Evolutionary conservation across 2,888 invertebrate genomes (phyloP).

Genomic region (Drosophila quinaria): DNA sequence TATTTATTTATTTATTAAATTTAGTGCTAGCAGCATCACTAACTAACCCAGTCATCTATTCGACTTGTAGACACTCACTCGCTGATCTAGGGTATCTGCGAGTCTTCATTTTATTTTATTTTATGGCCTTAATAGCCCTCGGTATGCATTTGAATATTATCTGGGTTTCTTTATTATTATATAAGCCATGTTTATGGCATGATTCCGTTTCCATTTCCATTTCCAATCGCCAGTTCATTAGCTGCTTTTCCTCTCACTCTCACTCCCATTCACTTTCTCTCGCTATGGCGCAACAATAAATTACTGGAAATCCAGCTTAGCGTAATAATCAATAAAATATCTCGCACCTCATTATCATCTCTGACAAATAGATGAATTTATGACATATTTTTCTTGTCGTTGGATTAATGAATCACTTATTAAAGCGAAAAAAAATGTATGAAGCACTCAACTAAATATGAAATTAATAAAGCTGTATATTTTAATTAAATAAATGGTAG

Average conservation of each 20-base stretch:
- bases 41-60: too few species aligned
- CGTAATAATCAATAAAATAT: slow-evolving; percentile 54
- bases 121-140: slow-evolving; percentile 8
- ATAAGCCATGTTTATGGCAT: slow-evolving; percentile 59
- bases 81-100: slow-evolving; percentile 1
- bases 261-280: background rate
- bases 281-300: slow-evolving; percentile 51
- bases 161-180: slow-evolving; percentile 60
- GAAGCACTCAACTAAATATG: background rate
- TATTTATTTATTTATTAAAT: too few species aligned
- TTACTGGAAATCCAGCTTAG: slow-evolving; percentile 35
- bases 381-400: slow-evolving; percentile 10
- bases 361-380: slow-evolving; percentile 17
- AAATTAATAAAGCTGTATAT: background rate
- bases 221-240: slow-evolving; percentile 62
- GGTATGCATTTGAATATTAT: slow-evolving; percentile 55
- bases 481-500: slow-evolving; percentile 33
- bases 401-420: slow-evolving; percentile 19
- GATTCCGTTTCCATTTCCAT: slow-evolving; percentile 37
- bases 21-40: too few species aligned
- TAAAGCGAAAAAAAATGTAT: background rate
- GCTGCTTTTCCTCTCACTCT: slow-evolving; percentile 11
- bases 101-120: background rate
- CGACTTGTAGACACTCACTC: too few species aligned
- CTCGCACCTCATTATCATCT: slow-evolving; percentile 47